phyloP scores from a whole-genome alignment of 1,140 invertebrate genomes.

The Grapholita molesta region DNA sequence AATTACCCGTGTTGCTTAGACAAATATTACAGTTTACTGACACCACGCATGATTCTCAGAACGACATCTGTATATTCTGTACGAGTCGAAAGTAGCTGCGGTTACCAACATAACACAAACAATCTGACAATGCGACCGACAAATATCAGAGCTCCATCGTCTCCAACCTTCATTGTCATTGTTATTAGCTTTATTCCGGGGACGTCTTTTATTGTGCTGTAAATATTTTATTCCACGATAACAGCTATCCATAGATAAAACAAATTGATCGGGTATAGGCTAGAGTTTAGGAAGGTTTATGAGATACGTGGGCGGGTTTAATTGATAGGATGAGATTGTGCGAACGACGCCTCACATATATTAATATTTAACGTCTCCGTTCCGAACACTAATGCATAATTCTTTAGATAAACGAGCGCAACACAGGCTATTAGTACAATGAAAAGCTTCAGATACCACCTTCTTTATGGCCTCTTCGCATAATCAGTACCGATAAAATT shows the following conservation, averaged over 20 bases:
- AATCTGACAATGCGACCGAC: not conserved
- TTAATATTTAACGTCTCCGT: slow-evolving; percentile 56
- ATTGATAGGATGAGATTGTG: slow-evolving; percentile 65
- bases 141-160: slow-evolving; percentile 23
- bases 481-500: slow-evolving; percentile 10
- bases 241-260: slow-evolving; percentile 61
- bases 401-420: slow-evolving; percentile 43
- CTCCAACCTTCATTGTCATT: slow-evolving; percentile 49
- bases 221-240: slow-evolving; percentile 72
- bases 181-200: slow-evolving; percentile 65
- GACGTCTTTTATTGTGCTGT: slow-evolving; percentile 69
- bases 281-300: slow-evolving; percentile 51
- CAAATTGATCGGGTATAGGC: slow-evolving; percentile 63
- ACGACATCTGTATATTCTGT: not conserved
- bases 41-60: not conserved
- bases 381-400: slow-evolving; percentile 50
- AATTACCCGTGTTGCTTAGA: not conserved
- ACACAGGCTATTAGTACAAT: slow-evolving; percentile 28
- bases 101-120: not conserved
- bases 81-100: not conserved
- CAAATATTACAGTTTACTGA: not conserved
- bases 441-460: slow-evolving; percentile 20
- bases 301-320: slow-evolving; percentile 58
- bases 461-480: not conserved
- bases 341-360: slow-evolving; percentile 48